Conservation (phyloP, 2,797 vertebrate genomes). For the Podargus strigoides region DNA sequence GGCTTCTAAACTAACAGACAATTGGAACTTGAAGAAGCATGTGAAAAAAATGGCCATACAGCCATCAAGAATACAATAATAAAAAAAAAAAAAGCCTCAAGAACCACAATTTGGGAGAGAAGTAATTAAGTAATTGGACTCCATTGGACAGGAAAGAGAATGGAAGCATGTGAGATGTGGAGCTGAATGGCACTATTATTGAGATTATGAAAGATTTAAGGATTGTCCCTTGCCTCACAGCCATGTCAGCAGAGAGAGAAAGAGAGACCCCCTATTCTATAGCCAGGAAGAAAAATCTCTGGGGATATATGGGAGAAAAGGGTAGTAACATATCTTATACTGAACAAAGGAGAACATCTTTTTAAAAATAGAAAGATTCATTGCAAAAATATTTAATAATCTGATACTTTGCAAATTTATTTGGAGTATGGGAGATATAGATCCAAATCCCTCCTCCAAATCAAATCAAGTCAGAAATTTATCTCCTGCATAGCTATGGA, state of each 20-base stretch:
- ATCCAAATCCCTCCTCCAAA: not conserved
- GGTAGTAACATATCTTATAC: not conserved
- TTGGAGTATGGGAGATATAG: not conserved
- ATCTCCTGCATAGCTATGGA: not conserved
- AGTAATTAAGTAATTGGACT: not conserved
- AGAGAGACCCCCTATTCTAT: not conserved
- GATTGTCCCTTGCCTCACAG: not conserved
- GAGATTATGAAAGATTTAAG: not conserved
- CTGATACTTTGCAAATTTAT: not conserved
- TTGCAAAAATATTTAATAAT: not conserved
- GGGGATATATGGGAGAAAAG: not conserved
- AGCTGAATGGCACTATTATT: not conserved
- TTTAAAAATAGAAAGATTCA: not conserved
- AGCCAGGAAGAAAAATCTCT: not conserved
- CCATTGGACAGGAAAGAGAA: not conserved
- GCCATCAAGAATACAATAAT: not conserved
- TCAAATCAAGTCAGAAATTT: not conserved
- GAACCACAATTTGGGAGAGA: not conserved
- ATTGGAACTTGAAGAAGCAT: not conserved
- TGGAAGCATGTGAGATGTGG: not conserved
- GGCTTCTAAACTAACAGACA: not conserved
- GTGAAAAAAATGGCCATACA: not conserved
- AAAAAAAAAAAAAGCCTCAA: not conserved
- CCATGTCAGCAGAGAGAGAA: not conserved
- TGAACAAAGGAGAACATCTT: not conserved